Percentiles rank a stretch among this genome's conserved stretches.
Evolutionary conservation across 2,797 vertebrate species (phyloP).

Genomic region (Gorsachius magnificus): DNA sequence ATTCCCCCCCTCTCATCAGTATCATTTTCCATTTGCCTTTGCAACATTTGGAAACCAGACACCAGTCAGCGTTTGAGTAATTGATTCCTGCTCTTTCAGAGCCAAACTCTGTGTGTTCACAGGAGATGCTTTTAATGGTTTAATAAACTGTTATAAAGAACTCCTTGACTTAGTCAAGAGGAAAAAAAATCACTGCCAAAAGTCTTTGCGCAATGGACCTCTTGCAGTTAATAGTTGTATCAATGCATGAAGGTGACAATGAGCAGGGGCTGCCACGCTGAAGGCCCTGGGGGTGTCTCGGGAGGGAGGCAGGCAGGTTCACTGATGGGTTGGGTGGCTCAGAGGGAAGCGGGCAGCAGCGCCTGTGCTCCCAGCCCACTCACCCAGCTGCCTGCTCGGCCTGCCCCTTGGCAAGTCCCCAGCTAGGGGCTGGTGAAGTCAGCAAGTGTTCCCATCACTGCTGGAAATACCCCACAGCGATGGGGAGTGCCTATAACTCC

Average conservation of each 20-base stretch:
- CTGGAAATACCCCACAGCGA: neutral
- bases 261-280: neutral
- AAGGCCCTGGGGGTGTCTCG: neutral
- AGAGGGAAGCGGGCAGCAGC: neutral
- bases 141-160: constrained; percentile 75
- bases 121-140: constrained; percentile 74
- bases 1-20: constrained; percentile 3
- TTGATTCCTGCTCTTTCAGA: constrained; percentile 64
- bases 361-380: neutral
- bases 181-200: constrained; percentile 55
- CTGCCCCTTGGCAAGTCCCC: neutral
- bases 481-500: neutral
- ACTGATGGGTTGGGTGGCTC: neutral
- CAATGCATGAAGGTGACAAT: constrained; percentile 23
- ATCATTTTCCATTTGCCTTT: constrained; percentile 44
- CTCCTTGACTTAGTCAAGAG: constrained; percentile 69
- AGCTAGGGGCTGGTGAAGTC: neutral
- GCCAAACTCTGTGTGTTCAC: constrained; percentile 66
- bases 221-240: constrained; percentile 43
- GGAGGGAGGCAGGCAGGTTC: neutral
- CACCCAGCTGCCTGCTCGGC: neutral
- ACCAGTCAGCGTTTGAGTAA: constrained; percentile 60
- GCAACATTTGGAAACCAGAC: constrained; percentile 46
- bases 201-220: constrained; percentile 22
- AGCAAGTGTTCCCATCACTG: neutral